phyloP scores from a whole-genome alignment of 2,888 invertebrate species.

The Drosophila buzzatii region DNA sequence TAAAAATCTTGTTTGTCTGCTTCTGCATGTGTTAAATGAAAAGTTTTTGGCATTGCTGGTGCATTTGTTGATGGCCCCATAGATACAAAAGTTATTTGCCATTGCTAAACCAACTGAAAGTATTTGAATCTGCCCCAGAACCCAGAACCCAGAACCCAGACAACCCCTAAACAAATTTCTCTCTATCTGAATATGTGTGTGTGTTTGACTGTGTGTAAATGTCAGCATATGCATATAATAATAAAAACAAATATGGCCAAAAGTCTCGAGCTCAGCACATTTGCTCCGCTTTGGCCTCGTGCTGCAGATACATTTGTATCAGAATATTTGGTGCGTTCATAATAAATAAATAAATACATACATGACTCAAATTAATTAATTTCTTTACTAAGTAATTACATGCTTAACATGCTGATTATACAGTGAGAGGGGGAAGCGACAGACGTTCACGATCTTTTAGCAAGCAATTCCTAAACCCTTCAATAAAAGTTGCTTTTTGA shows the following conservation, averaged over 20 bases:
- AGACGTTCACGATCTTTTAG: neutral
- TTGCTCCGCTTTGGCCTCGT: slow-evolving; percentile 36
- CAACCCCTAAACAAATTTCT: slow-evolving; percentile 31
- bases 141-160: neutral
- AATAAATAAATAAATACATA: slow-evolving; percentile 60
- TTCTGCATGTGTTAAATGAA: slow-evolving; percentile 70
- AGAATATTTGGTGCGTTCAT: slow-evolving; percentile 43
- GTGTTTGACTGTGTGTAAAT: slow-evolving; percentile 49
- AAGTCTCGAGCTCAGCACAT: slow-evolving; percentile 71
- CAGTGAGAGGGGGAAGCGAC: neutral
- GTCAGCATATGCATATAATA: slow-evolving; percentile 80
- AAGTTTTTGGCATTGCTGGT: slow-evolving; percentile 68
- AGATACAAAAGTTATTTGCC: slow-evolving; percentile 77
- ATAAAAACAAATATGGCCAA: slow-evolving; percentile 77
- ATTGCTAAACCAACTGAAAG: slow-evolving; percentile 63
- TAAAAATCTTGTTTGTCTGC: slow-evolving; percentile 71
- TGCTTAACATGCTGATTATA: slow-evolving; percentile 61
- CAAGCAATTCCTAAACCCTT: slow-evolving; percentile 58
- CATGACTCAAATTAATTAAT: slow-evolving; percentile 78
- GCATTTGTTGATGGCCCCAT: slow-evolving; percentile 75
- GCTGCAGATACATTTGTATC: slow-evolving; percentile 61
- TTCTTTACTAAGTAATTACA: slow-evolving; percentile 71
- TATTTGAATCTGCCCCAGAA: slow-evolving; percentile 24
- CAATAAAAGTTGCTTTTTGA: slow-evolving; percentile 55
- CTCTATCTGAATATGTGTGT: neutral